Percentiles rank a stretch among this genome's conserved stretches.
Evolutionary conservation across 2,888 invertebrate genomes (phyloP).

Genomic region (Phyllotreta striolata): DNA sequence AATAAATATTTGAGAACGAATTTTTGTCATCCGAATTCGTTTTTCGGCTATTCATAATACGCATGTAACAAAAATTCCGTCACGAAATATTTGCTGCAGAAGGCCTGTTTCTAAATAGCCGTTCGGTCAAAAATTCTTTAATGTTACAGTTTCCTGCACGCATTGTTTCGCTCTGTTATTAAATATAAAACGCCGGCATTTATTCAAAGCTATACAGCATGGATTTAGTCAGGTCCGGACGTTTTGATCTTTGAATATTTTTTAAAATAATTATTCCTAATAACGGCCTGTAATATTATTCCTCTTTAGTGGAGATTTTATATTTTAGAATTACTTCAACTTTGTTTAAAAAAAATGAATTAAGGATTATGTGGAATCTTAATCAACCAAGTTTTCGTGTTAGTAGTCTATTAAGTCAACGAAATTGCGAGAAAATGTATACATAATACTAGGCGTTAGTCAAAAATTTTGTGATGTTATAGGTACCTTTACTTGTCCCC

Average conservation of each 20-base stretch:
- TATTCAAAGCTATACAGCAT: conserved; percentile 17
- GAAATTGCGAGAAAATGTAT: background rate
- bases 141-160: conserved; percentile 21
- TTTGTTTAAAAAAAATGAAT: background rate
- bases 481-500: conserved; percentile 4
- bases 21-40: conserved; percentile 6
- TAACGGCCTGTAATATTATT: background rate
- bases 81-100: conserved; percentile 19
- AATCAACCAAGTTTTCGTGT: no score
- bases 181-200: conserved; percentile 23
- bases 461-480: conserved; percentile 18
- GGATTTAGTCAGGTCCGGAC: conserved; percentile 3
- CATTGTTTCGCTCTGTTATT: conserved; percentile 26
- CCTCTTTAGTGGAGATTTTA: no score
- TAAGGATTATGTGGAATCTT: background rate
- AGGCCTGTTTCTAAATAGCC: conserved; percentile 20
- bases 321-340: no score
- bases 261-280: background rate
- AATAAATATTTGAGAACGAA: background rate
- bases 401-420: no score
- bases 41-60: conserved; percentile 7
- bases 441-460: conserved; percentile 22
- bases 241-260: background rate
- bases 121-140: conserved; percentile 28
- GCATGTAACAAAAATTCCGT: conserved; percentile 17